Base-by-base conservation (phyloP, 2,888 invertebrate species). In the Pocota personata region DNA sequence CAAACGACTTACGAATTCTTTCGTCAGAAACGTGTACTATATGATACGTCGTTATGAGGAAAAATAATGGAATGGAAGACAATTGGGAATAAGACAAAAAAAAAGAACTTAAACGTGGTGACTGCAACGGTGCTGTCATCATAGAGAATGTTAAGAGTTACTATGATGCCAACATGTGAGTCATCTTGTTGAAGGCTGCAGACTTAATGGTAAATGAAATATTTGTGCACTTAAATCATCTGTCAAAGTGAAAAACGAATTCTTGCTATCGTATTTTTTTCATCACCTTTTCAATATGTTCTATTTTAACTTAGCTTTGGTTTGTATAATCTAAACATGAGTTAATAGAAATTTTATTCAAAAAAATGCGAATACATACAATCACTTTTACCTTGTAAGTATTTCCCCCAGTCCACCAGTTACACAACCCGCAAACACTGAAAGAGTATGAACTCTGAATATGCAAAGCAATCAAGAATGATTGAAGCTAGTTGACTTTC, bases 401-500 rank as follows among this genome's bases (percentile, higher is more conserved):
- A 14, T 37, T 10, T 40, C 40, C 27, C 12, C 58, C 27, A 72
- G 27, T 40, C n/a, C n/a, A 8, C 32, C 7, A 14, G 69, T 69
- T 60, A 69, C 62, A 62, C 62, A 78, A 62, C 12, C 35, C 30
- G 12, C 16, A 50, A 50, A 72, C 72, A 37, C 14, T 30, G n/a
- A n/a, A 7, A 30, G 35, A 32, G 37, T 55, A 66, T 46, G 40
- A 58, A 40, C 60, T 60, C n/a, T 62, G 30, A 27, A 55, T 71
- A 55, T 78, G 19, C 69, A 46, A 73, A 66, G 60, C 80, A 73
- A 80, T 80, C 80, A 80, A 67, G 67, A 67, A 58, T 80, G 66
- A 80, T 80, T 80, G 73, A 27, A 67, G 35, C 67, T 73, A 60
- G 80, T 80, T 80, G 80, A 80, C 67, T 46, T 60, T 73, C 60